Percentiles rank a stretch among this genome's conserved stretches.
Evolutionary conservation across 1,140 invertebrate species (phyloP).

Genomic region (Drosophila seguyi): DNA sequence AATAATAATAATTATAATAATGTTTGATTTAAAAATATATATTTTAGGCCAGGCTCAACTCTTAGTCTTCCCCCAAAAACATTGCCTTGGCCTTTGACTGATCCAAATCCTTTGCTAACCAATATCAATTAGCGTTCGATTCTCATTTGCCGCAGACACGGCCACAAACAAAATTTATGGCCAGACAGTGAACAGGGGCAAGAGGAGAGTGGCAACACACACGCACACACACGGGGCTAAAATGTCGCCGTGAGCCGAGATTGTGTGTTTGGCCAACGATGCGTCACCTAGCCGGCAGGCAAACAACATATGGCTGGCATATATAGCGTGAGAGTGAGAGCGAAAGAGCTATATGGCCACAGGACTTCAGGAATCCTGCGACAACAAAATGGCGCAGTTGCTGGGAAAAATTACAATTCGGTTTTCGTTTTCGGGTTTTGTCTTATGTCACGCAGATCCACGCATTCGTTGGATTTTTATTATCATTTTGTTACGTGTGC

Average conservation of each 20-base stretch:
- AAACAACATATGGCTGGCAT: conserved; percentile 38
- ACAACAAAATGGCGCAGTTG: conserved; percentile 47
- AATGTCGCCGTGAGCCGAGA: conserved; percentile 14
- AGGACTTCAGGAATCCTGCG: conserved; percentile 17
- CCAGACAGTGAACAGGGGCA: conserved; percentile 9
- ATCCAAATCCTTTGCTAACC: not conserved
- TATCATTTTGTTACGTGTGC: conserved; percentile 82
- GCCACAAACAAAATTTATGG: conserved; percentile 41
- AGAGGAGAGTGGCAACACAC: not conserved
- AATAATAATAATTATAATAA: too few relatives aligned
- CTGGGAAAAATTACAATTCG: conserved; percentile 71
- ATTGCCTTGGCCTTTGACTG: conserved; percentile 3
- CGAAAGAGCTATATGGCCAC: conserved; percentile 2
- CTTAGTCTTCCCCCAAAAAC: not conserved
- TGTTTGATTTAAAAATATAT: too few relatives aligned
- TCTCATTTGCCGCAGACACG: conserved; percentile 25
- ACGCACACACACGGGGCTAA: conserved; percentile 9
- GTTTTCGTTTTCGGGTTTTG: conserved; percentile 57
- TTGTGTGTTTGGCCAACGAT: conserved; percentile 49
- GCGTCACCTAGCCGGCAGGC: conserved; percentile 53
- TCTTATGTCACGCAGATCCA: conserved; percentile 77
- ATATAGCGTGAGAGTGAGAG: not conserved
- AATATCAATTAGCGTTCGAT: conserved; percentile 44
- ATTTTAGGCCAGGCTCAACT: not conserved
- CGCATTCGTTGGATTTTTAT: conserved; percentile 70